Evolutionary conservation across 2,888 invertebrate genomes (phyloP).

Genomic region (Xiphydria camelus): DNA sequence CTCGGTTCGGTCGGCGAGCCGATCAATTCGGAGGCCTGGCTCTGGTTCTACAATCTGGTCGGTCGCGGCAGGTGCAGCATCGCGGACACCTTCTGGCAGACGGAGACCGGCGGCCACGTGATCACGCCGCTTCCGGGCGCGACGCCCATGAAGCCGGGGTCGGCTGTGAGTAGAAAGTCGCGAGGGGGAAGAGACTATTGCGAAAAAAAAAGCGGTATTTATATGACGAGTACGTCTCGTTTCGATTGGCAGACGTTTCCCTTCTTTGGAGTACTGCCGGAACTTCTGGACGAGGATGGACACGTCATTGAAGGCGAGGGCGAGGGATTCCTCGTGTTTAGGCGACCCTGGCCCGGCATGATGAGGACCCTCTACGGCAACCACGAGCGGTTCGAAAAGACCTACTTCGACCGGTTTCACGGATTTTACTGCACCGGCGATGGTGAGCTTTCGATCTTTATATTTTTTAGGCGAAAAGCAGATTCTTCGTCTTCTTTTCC

Average conservation of each 20-base stretch:
- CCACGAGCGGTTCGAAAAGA: slow-evolving; percentile 86
- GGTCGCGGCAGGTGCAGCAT: slow-evolving; percentile 86
- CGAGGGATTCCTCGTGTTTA: slow-evolving; percentile 93
- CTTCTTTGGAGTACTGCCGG: slow-evolving; percentile 95
- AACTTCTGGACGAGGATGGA: slow-evolving; percentile 85
- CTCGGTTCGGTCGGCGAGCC: slow-evolving; percentile 98
- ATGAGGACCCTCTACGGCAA: slow-evolving; percentile 93
- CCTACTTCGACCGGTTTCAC: slow-evolving; percentile 94
- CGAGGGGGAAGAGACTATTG: background rate
- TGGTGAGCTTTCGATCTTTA: slow-evolving; percentile 64
- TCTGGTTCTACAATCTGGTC: slow-evolving; percentile 88
- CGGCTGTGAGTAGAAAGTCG: slow-evolving; percentile 75
- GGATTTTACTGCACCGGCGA: slow-evolving; percentile 98
- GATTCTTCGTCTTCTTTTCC: slow-evolving; percentile 1
- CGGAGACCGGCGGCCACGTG: slow-evolving; percentile 98
- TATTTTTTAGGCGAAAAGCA: background rate
- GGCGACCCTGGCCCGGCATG: slow-evolving; percentile 97
- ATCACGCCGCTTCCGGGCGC: slow-evolving; percentile 95
- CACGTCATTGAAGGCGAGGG: slow-evolving; percentile 82
- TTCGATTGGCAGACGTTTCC: slow-evolving; percentile 81
- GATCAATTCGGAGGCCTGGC: slow-evolving; percentile 97
- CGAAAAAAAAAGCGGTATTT: too few species aligned
- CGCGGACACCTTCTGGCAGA: slow-evolving; percentile 99
- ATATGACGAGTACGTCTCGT: slow-evolving; percentile 2
- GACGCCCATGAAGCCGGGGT: slow-evolving; percentile 96